phyloP scores from a whole-genome alignment of 2,888 invertebrate genomes.

The Slavum lentiscoides region DNA sequence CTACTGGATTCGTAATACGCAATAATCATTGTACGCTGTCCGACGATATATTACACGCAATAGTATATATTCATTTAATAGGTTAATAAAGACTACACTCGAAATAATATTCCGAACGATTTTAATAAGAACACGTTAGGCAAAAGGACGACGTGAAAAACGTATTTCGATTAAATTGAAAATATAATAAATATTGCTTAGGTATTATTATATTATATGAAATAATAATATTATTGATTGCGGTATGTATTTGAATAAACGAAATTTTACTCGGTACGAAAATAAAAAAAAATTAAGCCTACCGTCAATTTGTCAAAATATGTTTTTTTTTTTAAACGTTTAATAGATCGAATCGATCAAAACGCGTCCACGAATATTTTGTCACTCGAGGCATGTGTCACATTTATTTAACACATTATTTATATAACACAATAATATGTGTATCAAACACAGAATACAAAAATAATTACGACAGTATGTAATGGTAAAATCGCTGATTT shows the following conservation, averaged over 20 bases:
- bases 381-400: neutral
- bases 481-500: neutral
- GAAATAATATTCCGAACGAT: too few species aligned
- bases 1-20: too few species aligned
- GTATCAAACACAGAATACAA: neutral
- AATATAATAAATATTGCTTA: too few species aligned
- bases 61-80: too few species aligned
- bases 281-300: too few species aligned
- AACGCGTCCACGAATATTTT: neutral
- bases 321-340: neutral
- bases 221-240: neutral
- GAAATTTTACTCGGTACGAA: neutral
- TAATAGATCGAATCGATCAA: conserved; percentile 26
- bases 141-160: too few species aligned
- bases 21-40: too few species aligned
- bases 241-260: neutral
- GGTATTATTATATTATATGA: neutral
- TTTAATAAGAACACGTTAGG: too few species aligned
- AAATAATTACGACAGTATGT: neutral
- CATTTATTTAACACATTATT: neutral
- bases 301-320: conserved; percentile 5
- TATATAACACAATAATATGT: neutral
- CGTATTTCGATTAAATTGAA: too few species aligned
- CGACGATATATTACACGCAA: too few species aligned
- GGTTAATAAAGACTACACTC: too few species aligned